Percentiles rank a stretch among this genome's conserved stretches.
phyloP scores from a whole-genome alignment of 2,113 vertebrate genomes.

The Lampris incognitus region DNA sequence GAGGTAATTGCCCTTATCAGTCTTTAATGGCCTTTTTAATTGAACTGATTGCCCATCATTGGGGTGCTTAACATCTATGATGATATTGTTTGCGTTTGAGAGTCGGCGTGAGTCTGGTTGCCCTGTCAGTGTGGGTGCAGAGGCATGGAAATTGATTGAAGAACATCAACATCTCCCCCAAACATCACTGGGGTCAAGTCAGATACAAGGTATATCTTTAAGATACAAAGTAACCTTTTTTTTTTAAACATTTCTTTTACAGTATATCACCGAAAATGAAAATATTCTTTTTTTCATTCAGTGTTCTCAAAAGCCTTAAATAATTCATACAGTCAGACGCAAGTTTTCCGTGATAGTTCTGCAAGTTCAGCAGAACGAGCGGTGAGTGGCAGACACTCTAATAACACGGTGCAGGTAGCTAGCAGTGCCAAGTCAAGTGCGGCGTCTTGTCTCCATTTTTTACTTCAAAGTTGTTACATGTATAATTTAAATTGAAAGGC shows the following conservation, averaged over 20 bases:
- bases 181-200: no score
- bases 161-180: no score
- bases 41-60: constrained; percentile 9
- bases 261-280: no score
- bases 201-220: no score
- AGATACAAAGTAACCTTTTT: no score
- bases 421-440: not conserved
- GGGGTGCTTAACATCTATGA: not conserved
- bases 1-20: constrained; percentile 24
- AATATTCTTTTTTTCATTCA: no score
- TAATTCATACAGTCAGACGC: no score
- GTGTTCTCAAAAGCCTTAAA: no score
- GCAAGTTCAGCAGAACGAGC: not conserved
- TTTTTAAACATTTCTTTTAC: no score
- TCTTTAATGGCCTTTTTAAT: constrained; percentile 14
- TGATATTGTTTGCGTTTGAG: not conserved
- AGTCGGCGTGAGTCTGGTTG: not conserved
- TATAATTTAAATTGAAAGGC: not conserved
- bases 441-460: constrained; percentile 15
- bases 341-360: no score
- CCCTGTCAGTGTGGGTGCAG: no score
- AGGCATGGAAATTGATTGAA: no score
- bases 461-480: constrained; percentile 4
- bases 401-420: not conserved
- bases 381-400: constrained; percentile 16